phyloP scores from a whole-genome alignment of 1,140 invertebrate species.

The Mamestra configurata region DNA sequence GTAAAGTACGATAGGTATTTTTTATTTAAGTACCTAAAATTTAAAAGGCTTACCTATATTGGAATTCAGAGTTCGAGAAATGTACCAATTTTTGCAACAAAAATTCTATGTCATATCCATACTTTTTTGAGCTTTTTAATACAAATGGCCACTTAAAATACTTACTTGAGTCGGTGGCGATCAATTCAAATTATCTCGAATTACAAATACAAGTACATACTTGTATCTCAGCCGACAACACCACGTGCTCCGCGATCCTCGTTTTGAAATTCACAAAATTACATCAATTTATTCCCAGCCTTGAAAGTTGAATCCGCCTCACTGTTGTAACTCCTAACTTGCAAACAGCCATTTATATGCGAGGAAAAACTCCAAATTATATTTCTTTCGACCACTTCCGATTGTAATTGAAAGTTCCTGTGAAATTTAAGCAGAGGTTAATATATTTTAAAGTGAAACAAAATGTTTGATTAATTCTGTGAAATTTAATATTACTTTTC shows the following conservation, averaged over 20 bases:
- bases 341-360: conserved; percentile 57
- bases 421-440: conserved; percentile 51
- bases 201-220: background rate
- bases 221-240: background rate
- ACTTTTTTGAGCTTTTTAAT: too few species aligned
- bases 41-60: too few species aligned
- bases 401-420: conserved; percentile 56
- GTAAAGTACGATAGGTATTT: too few species aligned
- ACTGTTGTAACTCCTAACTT: conserved; percentile 53
- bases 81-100: too few species aligned
- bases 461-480: background rate
- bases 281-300: conserved; percentile 44
- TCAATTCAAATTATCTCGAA: too few species aligned
- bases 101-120: too few species aligned
- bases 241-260: conserved; percentile 10
- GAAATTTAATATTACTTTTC: background rate
- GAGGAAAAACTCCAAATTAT: conserved; percentile 56
- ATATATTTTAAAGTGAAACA: conserved; percentile 1
- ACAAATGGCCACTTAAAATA: too few species aligned
- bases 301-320: conserved; percentile 49
- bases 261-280: conserved; percentile 39
- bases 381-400: conserved; percentile 56
- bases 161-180: too few species aligned
- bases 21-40: too few species aligned
- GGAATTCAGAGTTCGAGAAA: too few species aligned